Evolutionary conservation across 2,113 vertebrate genomes (phyloP).

Genomic region (Stomatorhinus ivindoensis): DNA sequence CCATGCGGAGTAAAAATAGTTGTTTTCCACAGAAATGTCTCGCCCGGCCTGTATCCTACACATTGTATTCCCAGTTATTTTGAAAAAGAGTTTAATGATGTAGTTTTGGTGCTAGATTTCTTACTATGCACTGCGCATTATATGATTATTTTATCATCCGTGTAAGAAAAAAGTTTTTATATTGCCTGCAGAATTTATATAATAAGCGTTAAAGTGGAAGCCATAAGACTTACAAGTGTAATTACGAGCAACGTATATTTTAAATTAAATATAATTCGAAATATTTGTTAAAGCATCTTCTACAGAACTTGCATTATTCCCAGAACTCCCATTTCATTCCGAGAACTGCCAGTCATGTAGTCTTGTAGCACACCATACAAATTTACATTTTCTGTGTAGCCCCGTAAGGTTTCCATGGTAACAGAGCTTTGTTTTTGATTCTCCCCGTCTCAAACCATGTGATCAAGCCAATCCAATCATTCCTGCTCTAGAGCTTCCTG

Average conservation of each 20-base stretch:
- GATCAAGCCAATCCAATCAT: neutral
- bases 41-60: neutral
- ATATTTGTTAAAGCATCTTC: neutral
- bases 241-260: neutral
- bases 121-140: neutral
- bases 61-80: neutral
- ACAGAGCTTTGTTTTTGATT: constrained; percentile 15
- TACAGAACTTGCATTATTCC: neutral
- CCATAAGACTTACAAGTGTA: neutral
- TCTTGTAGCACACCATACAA: neutral
- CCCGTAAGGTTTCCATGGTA: constrained; percentile 20
- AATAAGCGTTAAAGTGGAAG: neutral
- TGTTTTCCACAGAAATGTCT: neutral
- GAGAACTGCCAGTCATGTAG: neutral
- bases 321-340: neutral
- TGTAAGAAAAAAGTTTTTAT: neutral
- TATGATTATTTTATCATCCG: neutral
- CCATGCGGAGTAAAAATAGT: constrained; percentile 15
- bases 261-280: neutral
- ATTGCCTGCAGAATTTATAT: neutral
- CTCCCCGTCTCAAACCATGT: neutral
- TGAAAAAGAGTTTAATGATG: neutral
- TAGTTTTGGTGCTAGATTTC: neutral
- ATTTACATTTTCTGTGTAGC: neutral
- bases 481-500: neutral